Conservation (phyloP, 1,140 invertebrate species). For the Apocrypta bakeri region DNA sequence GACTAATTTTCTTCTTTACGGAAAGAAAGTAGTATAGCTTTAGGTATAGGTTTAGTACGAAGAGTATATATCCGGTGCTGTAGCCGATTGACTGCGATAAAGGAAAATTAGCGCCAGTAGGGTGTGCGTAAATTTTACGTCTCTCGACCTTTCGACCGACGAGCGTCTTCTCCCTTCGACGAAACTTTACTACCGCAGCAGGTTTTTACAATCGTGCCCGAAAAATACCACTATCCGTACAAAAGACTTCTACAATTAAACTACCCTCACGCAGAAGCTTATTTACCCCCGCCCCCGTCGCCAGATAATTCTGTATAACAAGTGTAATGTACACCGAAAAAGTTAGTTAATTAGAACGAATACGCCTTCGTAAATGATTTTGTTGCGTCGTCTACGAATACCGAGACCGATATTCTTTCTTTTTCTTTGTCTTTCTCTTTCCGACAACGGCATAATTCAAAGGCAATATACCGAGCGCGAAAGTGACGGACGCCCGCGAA, state of each 20-base stretch:
- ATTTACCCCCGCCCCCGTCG: not conserved
- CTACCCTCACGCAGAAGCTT: not conserved
- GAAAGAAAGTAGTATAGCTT: not conserved
- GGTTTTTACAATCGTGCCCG: not conserved
- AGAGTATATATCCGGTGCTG: not conserved
- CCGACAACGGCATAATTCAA: constrained; percentile 8
- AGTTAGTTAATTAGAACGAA: not conserved
- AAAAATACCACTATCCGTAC: constrained; percentile 6
- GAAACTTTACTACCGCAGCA: not conserved
- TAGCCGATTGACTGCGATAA: not conserved
- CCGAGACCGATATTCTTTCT: not conserved
- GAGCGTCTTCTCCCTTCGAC: not conserved
- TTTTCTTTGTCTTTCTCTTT: not conserved
- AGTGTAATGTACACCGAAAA: not conserved
- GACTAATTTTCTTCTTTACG: not conserved
- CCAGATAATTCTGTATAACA: not conserved
- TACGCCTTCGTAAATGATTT: not conserved
- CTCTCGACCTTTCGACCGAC: not conserved
- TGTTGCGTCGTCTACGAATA: not conserved
- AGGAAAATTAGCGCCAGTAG: not conserved
- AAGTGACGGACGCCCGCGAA: not conserved
- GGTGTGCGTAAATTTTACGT: not conserved
- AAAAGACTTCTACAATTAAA: not conserved
- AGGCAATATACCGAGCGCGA: not conserved
- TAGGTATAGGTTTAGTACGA: not conserved